Evolutionary conservation across 2,888 invertebrate genomes (phyloP), one percentile per base, ranked within the genome.

Genomic region (Drosophila anomelani): DNA sequence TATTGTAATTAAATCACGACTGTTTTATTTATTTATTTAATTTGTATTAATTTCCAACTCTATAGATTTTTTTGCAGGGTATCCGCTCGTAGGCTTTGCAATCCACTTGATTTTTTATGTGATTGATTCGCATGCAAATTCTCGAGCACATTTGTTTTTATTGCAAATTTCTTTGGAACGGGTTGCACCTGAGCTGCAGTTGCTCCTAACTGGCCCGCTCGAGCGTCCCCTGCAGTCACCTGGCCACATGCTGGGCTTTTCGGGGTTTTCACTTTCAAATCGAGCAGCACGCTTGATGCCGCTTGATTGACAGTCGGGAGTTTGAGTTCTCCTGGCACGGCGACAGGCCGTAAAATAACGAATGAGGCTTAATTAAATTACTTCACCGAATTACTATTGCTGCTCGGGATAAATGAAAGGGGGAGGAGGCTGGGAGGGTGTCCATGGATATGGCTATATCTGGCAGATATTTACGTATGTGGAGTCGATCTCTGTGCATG

Each of bases 101-200:
- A 36, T n/a, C 38, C 10, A 7, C 39, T 1, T 23, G 51, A 53
- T 53, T 23, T 36, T 34, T 1, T 26, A 36, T 36, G 75, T 88
- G 84, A 83, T 83, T 86, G 87, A 86, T 80, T 80, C 77, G 59
- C 80, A 81, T 80, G 85, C 84, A 81, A 88, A 84, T 76, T 77
- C 68, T 59, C 63, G 74, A 82, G 62, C 85, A 78, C 76, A 77
- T 82, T 82, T 78, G 75, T 61, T 73, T 80, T 79, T 70, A 79
- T 88, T 77, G 62, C 70, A 71, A 72, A 79, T 83, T 84, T 85
- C 76, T 79, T 74, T 53, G 54, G 59, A 66, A 75, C 60, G 43
- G 68, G 69, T 38, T 67, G 59, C 47, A 56, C 56, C 44, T 57
- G 55, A 55, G 41, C 17, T 36, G 54, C 56, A 44, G 61, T 36